Percentiles rank a stretch among this genome's conserved stretches.
Evolutionary conservation across 2,797 vertebrate genomes (phyloP).

Genomic region (Threskiornis aethiopicus): DNA sequence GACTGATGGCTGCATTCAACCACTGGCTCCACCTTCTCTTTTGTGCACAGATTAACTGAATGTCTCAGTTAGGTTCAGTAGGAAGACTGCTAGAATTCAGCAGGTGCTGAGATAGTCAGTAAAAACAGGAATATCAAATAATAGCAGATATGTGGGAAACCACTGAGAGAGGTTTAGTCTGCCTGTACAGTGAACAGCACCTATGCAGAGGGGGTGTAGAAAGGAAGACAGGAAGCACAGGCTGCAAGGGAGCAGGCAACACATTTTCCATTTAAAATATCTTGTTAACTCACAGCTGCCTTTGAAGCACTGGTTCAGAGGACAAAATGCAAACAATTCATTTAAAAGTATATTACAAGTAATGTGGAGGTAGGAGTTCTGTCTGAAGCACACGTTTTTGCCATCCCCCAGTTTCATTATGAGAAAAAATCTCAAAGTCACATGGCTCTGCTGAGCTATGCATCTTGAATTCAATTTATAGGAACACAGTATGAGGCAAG

Average conservation of each 20-base stretch:
- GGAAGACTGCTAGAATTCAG: not conserved
- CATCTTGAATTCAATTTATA: not conserved
- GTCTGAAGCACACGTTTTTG: not conserved
- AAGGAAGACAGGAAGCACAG: not conserved
- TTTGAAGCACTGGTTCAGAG: not conserved
- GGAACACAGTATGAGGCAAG: not conserved
- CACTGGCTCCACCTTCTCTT: not conserved
- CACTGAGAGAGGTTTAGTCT: not conserved
- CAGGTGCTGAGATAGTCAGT: not conserved
- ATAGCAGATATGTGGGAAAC: not conserved
- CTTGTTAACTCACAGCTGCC: not conserved
- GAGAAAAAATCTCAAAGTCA: not conserved
- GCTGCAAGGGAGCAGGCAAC: not conserved
- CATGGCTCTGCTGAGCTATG: not conserved
- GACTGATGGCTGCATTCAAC: not conserved
- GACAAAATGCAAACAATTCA: not conserved
- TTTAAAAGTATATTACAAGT: not conserved
- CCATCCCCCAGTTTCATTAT: not conserved
- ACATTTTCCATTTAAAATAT: not conserved
- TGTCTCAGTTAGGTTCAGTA: not conserved
- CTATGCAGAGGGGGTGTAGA: not conserved
- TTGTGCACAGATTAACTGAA: not conserved
- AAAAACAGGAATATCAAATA: not conserved
- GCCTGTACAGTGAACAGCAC: not conserved
- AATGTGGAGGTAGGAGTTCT: not conserved